These are phyloP conservation scores for Oriolus oriolus DNA, from an alignment of 2,113 vertebrate genomes.

Conservation along the genomic window DNA sequence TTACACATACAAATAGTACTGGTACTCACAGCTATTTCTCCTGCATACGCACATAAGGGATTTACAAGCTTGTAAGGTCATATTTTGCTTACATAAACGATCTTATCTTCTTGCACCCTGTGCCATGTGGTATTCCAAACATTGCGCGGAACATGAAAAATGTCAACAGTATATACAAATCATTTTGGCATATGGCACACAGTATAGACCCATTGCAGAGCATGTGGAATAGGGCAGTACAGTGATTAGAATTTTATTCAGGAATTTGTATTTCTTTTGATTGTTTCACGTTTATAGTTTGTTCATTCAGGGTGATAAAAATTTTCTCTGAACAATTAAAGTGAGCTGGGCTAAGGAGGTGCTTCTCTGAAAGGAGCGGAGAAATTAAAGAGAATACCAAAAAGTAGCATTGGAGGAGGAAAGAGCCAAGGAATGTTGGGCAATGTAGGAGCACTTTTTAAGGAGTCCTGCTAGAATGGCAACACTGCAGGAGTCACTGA, in stretches of 20 bases:
- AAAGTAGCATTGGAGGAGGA: neutral
- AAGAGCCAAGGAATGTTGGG: neutral
- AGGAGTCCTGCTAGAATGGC: neutral
- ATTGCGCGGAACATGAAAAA: neutral
- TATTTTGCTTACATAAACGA: slow-evolving; percentile 37
- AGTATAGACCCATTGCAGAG: neutral
- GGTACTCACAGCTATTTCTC: neutral
- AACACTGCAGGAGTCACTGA: neutral
- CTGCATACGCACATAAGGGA: neutral
- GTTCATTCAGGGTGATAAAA: neutral
- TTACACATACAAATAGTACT: neutral
- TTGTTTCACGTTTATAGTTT: too few species aligned
- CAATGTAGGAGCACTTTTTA: neutral
- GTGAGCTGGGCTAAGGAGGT: neutral
- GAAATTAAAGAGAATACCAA: neutral
- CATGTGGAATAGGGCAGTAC: neutral
- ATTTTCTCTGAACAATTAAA: neutral
- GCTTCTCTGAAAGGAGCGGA: neutral
- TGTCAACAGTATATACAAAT: neutral
- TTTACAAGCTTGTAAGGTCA: slow-evolving; percentile 26
- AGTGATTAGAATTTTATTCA: neutral
- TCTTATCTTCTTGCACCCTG: slow-evolving; percentile 15
- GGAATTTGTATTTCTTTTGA: neutral
- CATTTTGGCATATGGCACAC: neutral
- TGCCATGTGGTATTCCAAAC: neutral